Conservation (phyloP, 2,888 invertebrate genomes). For the Galerucella nymphaeae region DNA sequence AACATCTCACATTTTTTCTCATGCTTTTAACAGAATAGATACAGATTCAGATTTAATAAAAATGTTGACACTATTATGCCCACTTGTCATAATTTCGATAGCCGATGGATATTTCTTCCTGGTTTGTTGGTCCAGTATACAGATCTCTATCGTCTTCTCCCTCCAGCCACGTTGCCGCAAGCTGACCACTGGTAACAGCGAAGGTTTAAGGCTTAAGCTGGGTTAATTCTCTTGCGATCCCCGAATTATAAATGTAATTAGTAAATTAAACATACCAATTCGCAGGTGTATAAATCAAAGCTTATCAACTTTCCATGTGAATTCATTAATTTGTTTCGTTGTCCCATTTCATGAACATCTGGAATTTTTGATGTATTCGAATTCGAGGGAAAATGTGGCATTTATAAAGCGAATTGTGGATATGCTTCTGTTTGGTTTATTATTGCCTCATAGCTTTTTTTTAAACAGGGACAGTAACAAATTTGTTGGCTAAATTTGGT, state of each 20-base stretch:
- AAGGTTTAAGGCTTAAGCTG: constrained; percentile 49
- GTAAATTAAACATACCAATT: constrained; percentile 43
- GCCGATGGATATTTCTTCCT: background rate
- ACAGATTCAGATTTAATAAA: too few relatives aligned
- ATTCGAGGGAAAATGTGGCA: background rate
- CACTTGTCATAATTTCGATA: background rate
- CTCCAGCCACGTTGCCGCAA: constrained; percentile 49
- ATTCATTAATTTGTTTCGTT: constrained; percentile 24
- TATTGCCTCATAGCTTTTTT: background rate
- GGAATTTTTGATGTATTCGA: constrained; percentile 7
- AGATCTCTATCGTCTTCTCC: constrained; percentile 22
- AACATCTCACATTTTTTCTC: too few relatives aligned
- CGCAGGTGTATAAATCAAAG: constrained; percentile 39
- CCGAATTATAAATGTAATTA: constrained; percentile 48
- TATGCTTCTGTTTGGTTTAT: background rate
- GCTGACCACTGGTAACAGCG: constrained; percentile 51
- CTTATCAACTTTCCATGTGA: constrained; percentile 31
- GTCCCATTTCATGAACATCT: constrained; percentile 22
- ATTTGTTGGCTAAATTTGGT: background rate
- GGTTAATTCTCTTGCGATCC: constrained; percentile 48
- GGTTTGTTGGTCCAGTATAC: constrained; percentile 19
- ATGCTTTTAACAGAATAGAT: too few relatives aligned
- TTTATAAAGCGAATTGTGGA: constrained; percentile 2
- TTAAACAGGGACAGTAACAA: background rate
- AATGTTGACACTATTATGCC: background rate